Evolutionary conservation across 35 echinoderm and acorn worm genomes (phyloP), one percentile per base, ranked within the genome.

Genomic region (Lytechinus pictus): DNA sequence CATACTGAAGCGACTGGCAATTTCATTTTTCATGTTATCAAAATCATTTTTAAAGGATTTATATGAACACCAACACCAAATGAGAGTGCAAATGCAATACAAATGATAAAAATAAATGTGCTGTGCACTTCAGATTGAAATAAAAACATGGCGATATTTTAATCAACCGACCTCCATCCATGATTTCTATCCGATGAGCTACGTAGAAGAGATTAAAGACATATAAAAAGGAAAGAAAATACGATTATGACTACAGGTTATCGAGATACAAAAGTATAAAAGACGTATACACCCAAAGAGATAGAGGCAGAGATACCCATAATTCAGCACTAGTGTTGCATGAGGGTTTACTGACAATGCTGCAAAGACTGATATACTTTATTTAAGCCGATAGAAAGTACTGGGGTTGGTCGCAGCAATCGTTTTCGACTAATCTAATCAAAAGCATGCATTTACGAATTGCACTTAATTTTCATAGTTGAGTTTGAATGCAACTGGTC

Each of bases 181-280:
- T 28, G 86, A 96, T 60, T 94, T 96, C 96, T 89, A 96, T 87
- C 28, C 96, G 96, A 54, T 96, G 96, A 88, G 96, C 96, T 96
- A 87, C 21, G 53, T 9, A 87, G 19, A 54, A 54, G 12, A 86
- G 51, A 87, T 95, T 54, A 53, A 54, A 87, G 52, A 95, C 52
- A 95, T 95, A 93, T 13, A 93, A 93, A 57, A 57, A 9, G 92
- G 53, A 93, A 93, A 57, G 52, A 93, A 93, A 93, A 90, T 90
- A 52, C 16, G n/a, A 90, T 90, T 90, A 90, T 13, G 52, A 90
- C 29, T 90, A 52, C 88, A 90, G 88, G 52, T 90, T 54, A 90
- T 90, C 10, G n/a, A 90, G 9, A 90, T 90, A 90, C 28, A 54
- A 10, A 44, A 87, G 86, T 87, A 21, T n/a, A 87, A 87, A 87